Percentiles rank a stretch among this genome's conserved stretches.
These are phyloP conservation scores for Gymnocephalus cernua DNA, from an alignment of 2,113 vertebrate genomes.

Conservation along the genomic window DNA sequence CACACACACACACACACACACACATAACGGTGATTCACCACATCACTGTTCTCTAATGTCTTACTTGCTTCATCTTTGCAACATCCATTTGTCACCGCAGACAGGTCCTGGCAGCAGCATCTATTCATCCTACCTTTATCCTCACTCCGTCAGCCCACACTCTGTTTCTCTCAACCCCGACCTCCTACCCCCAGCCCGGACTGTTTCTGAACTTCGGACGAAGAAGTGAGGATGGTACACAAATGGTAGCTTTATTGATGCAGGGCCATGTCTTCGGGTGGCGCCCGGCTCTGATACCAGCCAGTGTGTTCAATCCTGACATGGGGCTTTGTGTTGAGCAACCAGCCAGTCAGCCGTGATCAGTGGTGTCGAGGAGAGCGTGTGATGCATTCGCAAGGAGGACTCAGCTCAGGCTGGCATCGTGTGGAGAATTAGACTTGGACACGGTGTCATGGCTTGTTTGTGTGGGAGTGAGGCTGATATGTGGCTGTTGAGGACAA, in stretches of 20 bases:
- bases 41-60: conserved; percentile 83
- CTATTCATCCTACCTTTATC: conserved; percentile 77
- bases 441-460: conserved; percentile 40
- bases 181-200: not conserved
- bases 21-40: conserved; percentile 68
- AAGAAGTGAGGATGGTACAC: conserved; percentile 37
- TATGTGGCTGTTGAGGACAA: not conserved
- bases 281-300: conserved; percentile 8
- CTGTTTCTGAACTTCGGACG: conserved; percentile 43
- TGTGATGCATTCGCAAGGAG: conserved; percentile 45
- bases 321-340: conserved; percentile 43
- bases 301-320: conserved; percentile 40
- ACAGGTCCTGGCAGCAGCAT: conserved; percentile 77
- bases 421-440: conserved; percentile 54
- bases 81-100: conserved; percentile 82
- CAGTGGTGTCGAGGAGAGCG: conserved; percentile 4
- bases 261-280: conserved; percentile 38
- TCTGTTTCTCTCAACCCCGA: conserved; percentile 37
- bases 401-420: conserved; percentile 46
- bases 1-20: conserved; percentile 40
- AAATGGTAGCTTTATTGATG: conserved; percentile 31
- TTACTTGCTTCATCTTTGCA: conserved; percentile 81
- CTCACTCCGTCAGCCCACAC: conserved; percentile 63
- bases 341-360: conserved; percentile 37
- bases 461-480: not conserved